Conservation (phyloP, 2,113 vertebrate genomes). For the Calidris pugnax region DNA sequence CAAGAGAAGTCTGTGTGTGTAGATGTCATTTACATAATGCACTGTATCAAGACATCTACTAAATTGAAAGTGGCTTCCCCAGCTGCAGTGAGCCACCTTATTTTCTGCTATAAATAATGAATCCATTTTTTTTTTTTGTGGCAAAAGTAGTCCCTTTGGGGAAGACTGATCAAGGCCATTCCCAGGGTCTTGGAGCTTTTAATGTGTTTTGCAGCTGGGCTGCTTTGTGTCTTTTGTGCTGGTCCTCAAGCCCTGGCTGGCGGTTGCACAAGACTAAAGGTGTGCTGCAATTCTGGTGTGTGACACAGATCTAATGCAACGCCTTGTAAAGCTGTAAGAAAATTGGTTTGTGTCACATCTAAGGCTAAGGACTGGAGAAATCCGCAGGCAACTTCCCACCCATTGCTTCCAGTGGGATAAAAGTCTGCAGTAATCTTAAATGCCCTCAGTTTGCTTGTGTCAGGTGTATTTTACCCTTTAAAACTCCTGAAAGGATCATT, state of each 20-base stretch:
- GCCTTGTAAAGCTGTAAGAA: not conserved
- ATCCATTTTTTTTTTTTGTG: not conserved
- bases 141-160: slow-evolving; percentile 9
- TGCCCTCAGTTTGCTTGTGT: not conserved
- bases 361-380: not conserved
- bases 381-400: not conserved
- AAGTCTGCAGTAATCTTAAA: not conserved
- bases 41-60: not conserved
- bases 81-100: not conserved
- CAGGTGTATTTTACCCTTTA: not conserved
- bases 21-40: slow-evolving; percentile 19
- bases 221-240: slow-evolving; percentile 8
- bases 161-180: slow-evolving; percentile 33
- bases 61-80: slow-evolving; percentile 11
- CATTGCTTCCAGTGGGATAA: not conserved
- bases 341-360: not conserved
- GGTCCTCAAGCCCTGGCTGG: not conserved
- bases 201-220: slow-evolving; percentile 49
- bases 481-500: not conserved
- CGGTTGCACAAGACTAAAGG: not conserved
- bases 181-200: slow-evolving; percentile 33
- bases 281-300: not conserved
- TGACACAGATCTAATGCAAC: not conserved
- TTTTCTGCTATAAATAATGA: slow-evolving; percentile 67
- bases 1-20: not conserved